Percentiles rank a stretch among this genome's conserved stretches.
phyloP scores from a whole-genome alignment of 2,797 vertebrate species.

The Silurus lanzhouensis region DNA sequence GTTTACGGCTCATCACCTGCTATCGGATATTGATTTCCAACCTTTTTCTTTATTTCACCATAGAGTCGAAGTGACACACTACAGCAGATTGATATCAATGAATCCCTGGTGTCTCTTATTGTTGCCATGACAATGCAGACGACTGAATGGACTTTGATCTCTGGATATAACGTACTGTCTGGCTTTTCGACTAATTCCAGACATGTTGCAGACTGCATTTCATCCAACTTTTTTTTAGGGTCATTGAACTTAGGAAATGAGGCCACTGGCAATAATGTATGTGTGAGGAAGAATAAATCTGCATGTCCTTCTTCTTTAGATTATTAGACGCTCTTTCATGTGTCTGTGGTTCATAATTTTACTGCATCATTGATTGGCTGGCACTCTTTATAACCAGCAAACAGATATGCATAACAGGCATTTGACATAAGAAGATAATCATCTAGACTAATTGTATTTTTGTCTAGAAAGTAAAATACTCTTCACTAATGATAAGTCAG shows the following conservation, averaged over 20 bases:
- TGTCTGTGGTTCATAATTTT: not conserved
- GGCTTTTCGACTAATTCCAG: slow-evolving; percentile 8
- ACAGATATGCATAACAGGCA: not conserved
- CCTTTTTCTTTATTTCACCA: not conserved
- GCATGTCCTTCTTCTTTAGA: not conserved
- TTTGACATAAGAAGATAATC: not conserved
- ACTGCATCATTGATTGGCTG: not conserved
- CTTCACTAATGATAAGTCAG: not conserved
- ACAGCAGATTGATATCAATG: not conserved
- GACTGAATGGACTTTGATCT: slow-evolving; percentile 3
- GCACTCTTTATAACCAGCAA: not conserved
- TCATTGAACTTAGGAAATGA: not conserved
- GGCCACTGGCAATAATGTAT: not conserved
- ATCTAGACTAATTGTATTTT: not conserved
- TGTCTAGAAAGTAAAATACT: not conserved
- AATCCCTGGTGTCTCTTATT: not conserved
- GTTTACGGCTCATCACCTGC: not conserved
- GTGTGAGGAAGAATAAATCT: not conserved
- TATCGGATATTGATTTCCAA: not conserved
- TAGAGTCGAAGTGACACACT: not conserved
- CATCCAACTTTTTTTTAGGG: not conserved
- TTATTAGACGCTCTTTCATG: slow-evolving; percentile 39
- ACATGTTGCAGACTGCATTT: not conserved
- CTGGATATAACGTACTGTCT: not conserved
- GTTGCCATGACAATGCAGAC: not conserved